These are phyloP conservation scores for Solea solea DNA, from an alignment of 2,113 vertebrate genomes.

Conservation along the genomic window DNA sequence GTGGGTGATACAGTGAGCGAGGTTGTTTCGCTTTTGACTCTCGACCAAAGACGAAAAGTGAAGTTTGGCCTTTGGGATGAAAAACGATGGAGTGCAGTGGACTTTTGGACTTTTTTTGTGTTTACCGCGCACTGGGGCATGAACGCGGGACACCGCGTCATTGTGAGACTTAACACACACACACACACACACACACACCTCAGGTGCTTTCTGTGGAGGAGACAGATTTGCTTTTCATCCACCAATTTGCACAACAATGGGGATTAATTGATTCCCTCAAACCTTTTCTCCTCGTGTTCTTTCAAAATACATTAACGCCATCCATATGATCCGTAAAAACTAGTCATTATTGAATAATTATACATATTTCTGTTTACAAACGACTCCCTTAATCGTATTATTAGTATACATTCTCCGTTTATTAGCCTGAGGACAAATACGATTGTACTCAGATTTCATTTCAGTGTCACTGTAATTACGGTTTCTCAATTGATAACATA, in stretches of 20 bases:
- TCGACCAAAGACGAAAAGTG: conserved; percentile 48
- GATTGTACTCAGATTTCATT: conserved; percentile 17
- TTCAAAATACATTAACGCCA: conserved; percentile 7
- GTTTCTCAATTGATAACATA: conserved; percentile 12
- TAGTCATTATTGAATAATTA: conserved; percentile 46
- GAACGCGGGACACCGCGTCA: background rate
- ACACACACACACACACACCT: background rate
- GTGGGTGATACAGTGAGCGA: conserved; percentile 32
- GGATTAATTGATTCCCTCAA: conserved; percentile 32
- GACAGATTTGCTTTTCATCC: conserved; percentile 16
- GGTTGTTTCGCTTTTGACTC: conserved; percentile 35
- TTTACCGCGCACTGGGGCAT: too few species aligned
- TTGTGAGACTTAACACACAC: background rate
- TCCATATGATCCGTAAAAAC: conserved; percentile 19
- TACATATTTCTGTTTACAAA: conserved; percentile 45
- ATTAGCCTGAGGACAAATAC: background rate
- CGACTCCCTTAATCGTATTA: conserved; percentile 34
- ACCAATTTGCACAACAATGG: conserved; percentile 32
- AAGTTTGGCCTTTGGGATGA: conserved; percentile 30
- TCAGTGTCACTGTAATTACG: conserved; percentile 12
- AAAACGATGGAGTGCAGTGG: background rate
- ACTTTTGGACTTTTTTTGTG: background rate
- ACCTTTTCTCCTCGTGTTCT: conserved; percentile 13
- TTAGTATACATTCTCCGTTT: conserved; percentile 23
- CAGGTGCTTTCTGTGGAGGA: background rate